Base-by-base conservation (phyloP, 2,888 invertebrate genomes). In the Helleia helle region DNA sequence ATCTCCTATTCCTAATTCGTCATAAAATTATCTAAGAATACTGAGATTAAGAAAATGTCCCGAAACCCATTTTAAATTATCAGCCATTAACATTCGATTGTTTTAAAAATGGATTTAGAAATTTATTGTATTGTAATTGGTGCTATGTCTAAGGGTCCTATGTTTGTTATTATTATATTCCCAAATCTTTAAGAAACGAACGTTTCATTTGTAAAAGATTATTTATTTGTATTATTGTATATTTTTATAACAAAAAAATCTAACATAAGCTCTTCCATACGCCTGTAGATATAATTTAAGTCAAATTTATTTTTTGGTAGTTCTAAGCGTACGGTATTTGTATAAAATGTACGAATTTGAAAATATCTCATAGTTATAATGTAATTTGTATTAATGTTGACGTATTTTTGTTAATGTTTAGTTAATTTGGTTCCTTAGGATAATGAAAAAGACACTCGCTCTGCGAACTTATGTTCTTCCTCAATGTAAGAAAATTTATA, bases 181-280 rank as follows among this genome's bases (percentile, higher is more conserved):
- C 38, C 25, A 36, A 38, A 44, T 42, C 40, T 44, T 42, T 36
- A 18, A 18, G 38, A 36, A 31, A 38, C 36, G 34, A 34, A 29
- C 30, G 39, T 72, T 74, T 77, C 77, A 77, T 80, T 72, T 62
- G 55, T 69, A 69, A 73, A 73, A 66, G 59, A 71, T 77, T 83
- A 81, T 83, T 81, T 83, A 81, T 81, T 83, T 80, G 67, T 80
- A 76, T 69, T 74, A 77, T 71, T 73, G 71, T 77, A 74, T 83
- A 79, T 74, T 79, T 75, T 75, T 69, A 54, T 60, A 59, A 55
- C 62, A 63, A 60, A 58, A 59, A 59, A 62, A 53, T 52, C 56
- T 52, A 44, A 52, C 50, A 46, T 51, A 52, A 42, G 76, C 53
- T 79, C 76, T 81, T 83, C 74, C 77, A 73, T 55, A 73, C 67